Conservation (phyloP, 2,113 vertebrate species). For the Ochotona princeps region DNA sequence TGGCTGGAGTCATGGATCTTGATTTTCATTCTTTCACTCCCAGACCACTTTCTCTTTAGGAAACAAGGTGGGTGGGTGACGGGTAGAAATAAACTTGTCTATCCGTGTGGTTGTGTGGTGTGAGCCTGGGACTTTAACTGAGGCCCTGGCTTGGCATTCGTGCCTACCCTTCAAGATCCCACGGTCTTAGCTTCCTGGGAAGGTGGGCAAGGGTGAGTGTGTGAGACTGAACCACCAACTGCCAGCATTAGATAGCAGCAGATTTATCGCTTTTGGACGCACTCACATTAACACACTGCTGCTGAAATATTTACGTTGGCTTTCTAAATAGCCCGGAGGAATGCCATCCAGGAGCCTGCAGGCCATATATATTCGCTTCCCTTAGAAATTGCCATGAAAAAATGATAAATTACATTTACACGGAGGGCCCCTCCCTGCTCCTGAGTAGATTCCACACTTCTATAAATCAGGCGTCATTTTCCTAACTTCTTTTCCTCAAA, state of each 20-base stretch:
- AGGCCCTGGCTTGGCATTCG: not conserved
- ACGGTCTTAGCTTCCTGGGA: constrained; percentile 14
- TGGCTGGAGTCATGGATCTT: not conserved
- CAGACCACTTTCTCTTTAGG: constrained; percentile 41
- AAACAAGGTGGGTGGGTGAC: constrained; percentile 49
- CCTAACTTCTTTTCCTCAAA: constrained; percentile 75
- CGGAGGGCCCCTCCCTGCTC: constrained; percentile 67
- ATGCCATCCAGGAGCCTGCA: constrained; percentile 80
- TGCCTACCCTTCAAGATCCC: not conserved
- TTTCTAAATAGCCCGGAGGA: constrained; percentile 86
- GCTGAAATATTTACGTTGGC: constrained; percentile 86
- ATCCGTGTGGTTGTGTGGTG: not conserved
- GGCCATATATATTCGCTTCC: constrained; percentile 79
- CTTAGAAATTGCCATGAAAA: constrained; percentile 83
- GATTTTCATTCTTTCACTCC: constrained; percentile 30
- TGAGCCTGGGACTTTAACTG: not conserved
- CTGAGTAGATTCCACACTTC: constrained; percentile 73
- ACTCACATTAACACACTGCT: constrained; percentile 82
- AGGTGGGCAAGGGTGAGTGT: constrained; percentile 46
- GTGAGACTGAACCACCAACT: constrained; percentile 70
- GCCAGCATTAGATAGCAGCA: constrained; percentile 72
- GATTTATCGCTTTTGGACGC: constrained; percentile 84
- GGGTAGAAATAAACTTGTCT: constrained; percentile 44
- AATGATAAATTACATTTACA: constrained; percentile 82
- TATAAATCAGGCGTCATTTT: constrained; percentile 81